Percentiles rank a stretch among this genome's conserved stretches.
phyloP scores from a whole-genome alignment of 2,888 invertebrate genomes.

The Slavum lentiscoides region DNA sequence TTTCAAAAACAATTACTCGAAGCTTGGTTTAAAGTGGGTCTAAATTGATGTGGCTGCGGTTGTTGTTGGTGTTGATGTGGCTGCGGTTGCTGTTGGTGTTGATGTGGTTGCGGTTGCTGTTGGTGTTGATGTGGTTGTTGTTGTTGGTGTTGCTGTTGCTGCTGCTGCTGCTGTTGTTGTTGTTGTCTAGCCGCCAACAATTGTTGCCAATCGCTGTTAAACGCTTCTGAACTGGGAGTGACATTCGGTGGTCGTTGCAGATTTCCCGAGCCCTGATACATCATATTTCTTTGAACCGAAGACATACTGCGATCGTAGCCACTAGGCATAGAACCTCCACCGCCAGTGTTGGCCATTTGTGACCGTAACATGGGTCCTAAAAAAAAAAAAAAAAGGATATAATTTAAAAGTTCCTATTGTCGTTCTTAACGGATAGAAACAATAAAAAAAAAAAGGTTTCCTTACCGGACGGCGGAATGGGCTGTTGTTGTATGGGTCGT shows the following conservation, averaged over 20 bases:
- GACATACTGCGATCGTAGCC: slow-evolving; percentile 41
- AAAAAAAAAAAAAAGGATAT: neutral
- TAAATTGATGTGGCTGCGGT: slow-evolving; percentile 48
- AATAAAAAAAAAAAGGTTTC: neutral
- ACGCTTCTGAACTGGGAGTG: slow-evolving; percentile 47
- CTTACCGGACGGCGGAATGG: slow-evolving; percentile 46
- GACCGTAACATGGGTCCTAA: slow-evolving; percentile 45
- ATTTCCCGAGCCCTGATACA: slow-evolving; percentile 24
- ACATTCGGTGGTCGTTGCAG: slow-evolving; percentile 47
- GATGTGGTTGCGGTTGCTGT: neutral
- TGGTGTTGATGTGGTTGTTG: neutral
- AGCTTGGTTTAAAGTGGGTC: slow-evolving; percentile 34
- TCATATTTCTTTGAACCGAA: slow-evolving; percentile 44
- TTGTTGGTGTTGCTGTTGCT: slow-evolving; percentile 16
- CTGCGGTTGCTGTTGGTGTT: neutral
- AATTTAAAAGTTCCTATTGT: no score
- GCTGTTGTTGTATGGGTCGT: slow-evolving; percentile 42
- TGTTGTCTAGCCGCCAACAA: slow-evolving; percentile 53
- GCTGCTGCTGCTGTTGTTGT: slow-evolving; percentile 54
- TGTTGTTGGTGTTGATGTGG: slow-evolving; percentile 19
- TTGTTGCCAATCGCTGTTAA: slow-evolving; percentile 54
- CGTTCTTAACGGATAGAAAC: no score
- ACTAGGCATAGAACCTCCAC: slow-evolving; percentile 35
- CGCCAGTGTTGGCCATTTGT: slow-evolving; percentile 42
- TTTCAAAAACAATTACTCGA: slow-evolving; percentile 33